phyloP scores from a whole-genome alignment of 1,140 invertebrate genomes.

The Agrypnia vestita region DNA sequence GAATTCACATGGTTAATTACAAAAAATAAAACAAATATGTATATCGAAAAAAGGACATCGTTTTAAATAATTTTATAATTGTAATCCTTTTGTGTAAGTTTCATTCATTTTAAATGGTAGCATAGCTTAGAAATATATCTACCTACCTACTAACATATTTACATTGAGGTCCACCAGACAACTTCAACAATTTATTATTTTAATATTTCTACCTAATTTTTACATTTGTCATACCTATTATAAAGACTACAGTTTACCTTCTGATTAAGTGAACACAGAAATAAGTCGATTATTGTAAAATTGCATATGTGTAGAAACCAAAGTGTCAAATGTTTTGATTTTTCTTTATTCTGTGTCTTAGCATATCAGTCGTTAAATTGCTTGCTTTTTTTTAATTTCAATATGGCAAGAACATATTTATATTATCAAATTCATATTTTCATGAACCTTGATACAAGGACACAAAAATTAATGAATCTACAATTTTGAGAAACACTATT shows the following conservation, averaged over 20 bases:
- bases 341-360: conserved; percentile 4
- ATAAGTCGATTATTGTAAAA: no score
- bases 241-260: conserved; percentile 16
- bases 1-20: conserved; percentile 44
- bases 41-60: background rate
- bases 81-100: background rate
- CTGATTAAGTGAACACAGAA: background rate
- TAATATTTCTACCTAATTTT: conserved; percentile 58
- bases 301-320: no score
- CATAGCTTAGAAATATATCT: conserved; percentile 20
- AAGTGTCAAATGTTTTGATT: background rate
- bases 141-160: conserved; percentile 60
- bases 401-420: conserved; percentile 71
- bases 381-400: conserved; percentile 44
- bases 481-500: background rate
- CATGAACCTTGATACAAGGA: conserved; percentile 72
- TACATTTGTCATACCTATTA: conserved; percentile 27
- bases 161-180: conserved; percentile 65
- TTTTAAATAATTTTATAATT: background rate
- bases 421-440: conserved; percentile 34
- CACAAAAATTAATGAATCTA: conserved; percentile 59
- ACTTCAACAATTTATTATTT: conserved; percentile 49
- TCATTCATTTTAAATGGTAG: conserved; percentile 32
- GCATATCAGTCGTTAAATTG: conserved; percentile 16
- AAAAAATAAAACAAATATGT: conserved; percentile 27